Evolutionary conservation across 2,888 invertebrate genomes (phyloP).

Genomic region (Acanthosepion pharaonis): DNA sequence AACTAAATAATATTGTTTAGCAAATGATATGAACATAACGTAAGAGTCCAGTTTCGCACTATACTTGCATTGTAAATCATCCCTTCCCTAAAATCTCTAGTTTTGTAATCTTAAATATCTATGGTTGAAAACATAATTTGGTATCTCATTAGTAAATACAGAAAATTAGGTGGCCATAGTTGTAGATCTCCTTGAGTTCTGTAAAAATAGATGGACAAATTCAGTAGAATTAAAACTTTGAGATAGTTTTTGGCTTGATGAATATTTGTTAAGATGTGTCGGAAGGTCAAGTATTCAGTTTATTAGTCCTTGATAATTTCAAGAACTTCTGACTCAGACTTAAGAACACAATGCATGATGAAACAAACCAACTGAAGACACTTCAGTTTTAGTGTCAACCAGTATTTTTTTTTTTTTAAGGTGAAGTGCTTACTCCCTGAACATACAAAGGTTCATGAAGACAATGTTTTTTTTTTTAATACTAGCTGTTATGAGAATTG

Average conservation of each 20-base stretch:
- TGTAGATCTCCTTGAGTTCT: too few relatives aligned
- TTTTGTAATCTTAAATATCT: too few relatives aligned
- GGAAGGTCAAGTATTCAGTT: background rate
- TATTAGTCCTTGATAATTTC: background rate
- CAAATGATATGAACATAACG: too few relatives aligned
- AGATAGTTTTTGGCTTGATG: background rate
- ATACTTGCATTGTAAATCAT: too few relatives aligned
- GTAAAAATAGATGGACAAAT: too few relatives aligned
- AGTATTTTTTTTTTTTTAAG: background rate
- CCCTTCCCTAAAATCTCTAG: too few relatives aligned
- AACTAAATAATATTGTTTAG: too few relatives aligned
- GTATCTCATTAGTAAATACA: too few relatives aligned
- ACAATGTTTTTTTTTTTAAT: background rate
- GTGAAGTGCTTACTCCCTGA: slow-evolving; percentile 8
- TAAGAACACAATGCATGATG: background rate
- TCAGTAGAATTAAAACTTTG: background rate
- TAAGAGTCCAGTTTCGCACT: too few relatives aligned
- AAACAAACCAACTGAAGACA: background rate
- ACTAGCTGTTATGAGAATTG: too few relatives aligned
- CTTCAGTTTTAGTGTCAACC: background rate
- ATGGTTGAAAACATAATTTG: too few relatives aligned
- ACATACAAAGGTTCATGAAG: background rate
- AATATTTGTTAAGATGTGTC: background rate
- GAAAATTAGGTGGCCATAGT: too few relatives aligned
- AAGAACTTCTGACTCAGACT: background rate